Evolutionary conservation across 2,888 invertebrate genomes (phyloP).

Genomic region (Itoplectis maculator): DNA sequence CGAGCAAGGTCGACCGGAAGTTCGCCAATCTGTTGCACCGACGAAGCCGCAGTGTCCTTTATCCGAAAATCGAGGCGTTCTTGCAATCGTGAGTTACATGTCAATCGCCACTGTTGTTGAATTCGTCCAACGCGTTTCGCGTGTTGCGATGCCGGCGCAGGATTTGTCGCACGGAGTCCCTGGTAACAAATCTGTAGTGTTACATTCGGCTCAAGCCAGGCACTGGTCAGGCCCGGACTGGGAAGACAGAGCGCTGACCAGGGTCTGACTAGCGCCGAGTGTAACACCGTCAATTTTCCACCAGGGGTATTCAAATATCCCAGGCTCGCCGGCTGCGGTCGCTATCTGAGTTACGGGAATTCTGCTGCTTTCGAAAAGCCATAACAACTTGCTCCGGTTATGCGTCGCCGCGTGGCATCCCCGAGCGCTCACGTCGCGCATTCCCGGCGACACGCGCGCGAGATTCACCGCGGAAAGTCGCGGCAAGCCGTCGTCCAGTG

Average conservation of each 20-base stretch:
- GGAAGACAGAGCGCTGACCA: too few relatives aligned
- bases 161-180: background rate
- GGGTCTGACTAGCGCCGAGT: too few relatives aligned
- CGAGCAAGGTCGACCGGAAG: constrained; percentile 83
- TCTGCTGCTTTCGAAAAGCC: constrained; percentile 21
- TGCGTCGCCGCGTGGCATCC: background rate
- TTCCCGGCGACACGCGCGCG: constrained; percentile 7
- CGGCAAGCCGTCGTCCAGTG: background rate
- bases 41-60: constrained; percentile 87
- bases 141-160: too few relatives aligned
- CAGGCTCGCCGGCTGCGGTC: background rate
- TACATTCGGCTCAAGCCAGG: too few relatives aligned
- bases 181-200: too few relatives aligned
- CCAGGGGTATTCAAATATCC: background rate
- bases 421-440: background rate
- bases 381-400: constrained; percentile 25
- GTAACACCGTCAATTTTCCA: too few relatives aligned
- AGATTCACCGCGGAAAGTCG: background rate
- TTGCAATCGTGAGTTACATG: constrained; percentile 87
- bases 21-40: constrained; percentile 85
- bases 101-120: too few relatives aligned
- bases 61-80: constrained; percentile 88
- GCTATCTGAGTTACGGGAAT: constrained; percentile 19
- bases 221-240: too few relatives aligned
- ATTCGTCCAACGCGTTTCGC: too few relatives aligned